Base-by-base conservation (phyloP, 2,888 invertebrate genomes). In the Limnephilus rhombicus region DNA sequence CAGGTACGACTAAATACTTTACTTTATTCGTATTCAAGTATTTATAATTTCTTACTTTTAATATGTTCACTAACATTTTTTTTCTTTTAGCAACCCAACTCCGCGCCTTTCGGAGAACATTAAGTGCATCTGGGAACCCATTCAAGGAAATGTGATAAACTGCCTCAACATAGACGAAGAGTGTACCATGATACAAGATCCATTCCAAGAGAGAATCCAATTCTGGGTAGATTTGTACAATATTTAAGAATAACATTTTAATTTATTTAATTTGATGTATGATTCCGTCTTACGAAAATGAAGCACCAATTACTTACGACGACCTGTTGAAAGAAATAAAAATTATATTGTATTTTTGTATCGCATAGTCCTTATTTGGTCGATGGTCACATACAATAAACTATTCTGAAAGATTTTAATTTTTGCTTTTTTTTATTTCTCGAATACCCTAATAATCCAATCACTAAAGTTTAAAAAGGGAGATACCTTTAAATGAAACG, bases 121-220 rank as follows among this genome's bases (percentile, higher is more conserved):
- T 41, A 37, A 87, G 29, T 83, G n/a, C n/a, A 85, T 91, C 11
- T 90, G 90, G 90, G 81, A 89, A 80, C 89, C 89, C 5, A 41
- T 91, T 18, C 80, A 90, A 45, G 80, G 81, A 90, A 80, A 82
- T 31, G 88, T 90, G 68, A 82, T 87, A 9, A 93, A 93, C 80
- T 94, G 94, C 85, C n/a, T 94, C n/a, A 18, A 93, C n/a, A 91
- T 94, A 13, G 94, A 94, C 68, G 94, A 94, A 80, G 80, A 93
- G 15, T 94, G 94, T 4, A 45, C 85, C 18, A 49, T 93, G 37
- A 18, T 91, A 5, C 34, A 85, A 11, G 87, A 91, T 24, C 89
- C 92, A 9, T 81, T 90, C 86, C 68, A 86, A 45, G 80, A 91
- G 31, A 92, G 94, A 85, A 93, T 94, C 41, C 81, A 94, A 45